A percentile compares a stretch with the other conserved stretches of the same genome.
Evolutionary conservation across 2,888 invertebrate genomes (phyloP).

Genomic region (Tachina fera): DNA sequence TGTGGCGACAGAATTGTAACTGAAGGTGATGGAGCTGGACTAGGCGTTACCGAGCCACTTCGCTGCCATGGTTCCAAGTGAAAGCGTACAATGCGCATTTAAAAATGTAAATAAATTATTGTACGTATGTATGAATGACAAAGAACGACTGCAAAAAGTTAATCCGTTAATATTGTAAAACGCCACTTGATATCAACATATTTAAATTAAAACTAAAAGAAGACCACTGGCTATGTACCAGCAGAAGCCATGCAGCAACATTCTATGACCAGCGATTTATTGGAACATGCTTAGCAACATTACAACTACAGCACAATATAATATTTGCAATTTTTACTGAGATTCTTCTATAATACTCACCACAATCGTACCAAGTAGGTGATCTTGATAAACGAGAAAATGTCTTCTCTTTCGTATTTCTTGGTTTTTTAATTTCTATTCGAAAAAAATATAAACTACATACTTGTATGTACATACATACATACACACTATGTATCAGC

Average conservation of each 20-base stretch:
- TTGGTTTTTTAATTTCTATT: neutral
- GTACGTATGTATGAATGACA: slow-evolving; percentile 16
- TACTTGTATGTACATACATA: too few relatives aligned
- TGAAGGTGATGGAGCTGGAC: slow-evolving; percentile 81
- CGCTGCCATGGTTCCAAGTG: slow-evolving; percentile 83
- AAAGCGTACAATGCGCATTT: slow-evolving; percentile 83
- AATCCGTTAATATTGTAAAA: slow-evolving; percentile 59
- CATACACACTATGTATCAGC: too few relatives aligned
- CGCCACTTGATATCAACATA: slow-evolving; percentile 57
- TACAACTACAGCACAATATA: slow-evolving; percentile 8
- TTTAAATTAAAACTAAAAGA: slow-evolving; percentile 63
- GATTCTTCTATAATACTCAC: slow-evolving; percentile 25
- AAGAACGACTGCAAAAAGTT: slow-evolving; percentile 17
- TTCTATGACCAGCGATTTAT: slow-evolving; percentile 56
- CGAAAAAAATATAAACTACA: too few relatives aligned
- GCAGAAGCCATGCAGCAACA: slow-evolving; percentile 65
- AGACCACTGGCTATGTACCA: slow-evolving; percentile 55
- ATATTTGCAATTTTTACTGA: slow-evolving; percentile 27
- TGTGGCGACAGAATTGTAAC: slow-evolving; percentile 79
- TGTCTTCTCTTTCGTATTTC: slow-evolving; percentile 35
- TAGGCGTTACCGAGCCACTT: slow-evolving; percentile 80
- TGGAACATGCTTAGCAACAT: slow-evolving; percentile 65
- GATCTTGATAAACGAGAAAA: slow-evolving; percentile 69
- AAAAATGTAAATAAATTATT: neutral
- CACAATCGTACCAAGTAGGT: slow-evolving; percentile 27